Evolutionary conservation across 2,888 invertebrate species (phyloP), one percentile per base, ranked within the genome.

Genomic region (Dione vanillae): DNA sequence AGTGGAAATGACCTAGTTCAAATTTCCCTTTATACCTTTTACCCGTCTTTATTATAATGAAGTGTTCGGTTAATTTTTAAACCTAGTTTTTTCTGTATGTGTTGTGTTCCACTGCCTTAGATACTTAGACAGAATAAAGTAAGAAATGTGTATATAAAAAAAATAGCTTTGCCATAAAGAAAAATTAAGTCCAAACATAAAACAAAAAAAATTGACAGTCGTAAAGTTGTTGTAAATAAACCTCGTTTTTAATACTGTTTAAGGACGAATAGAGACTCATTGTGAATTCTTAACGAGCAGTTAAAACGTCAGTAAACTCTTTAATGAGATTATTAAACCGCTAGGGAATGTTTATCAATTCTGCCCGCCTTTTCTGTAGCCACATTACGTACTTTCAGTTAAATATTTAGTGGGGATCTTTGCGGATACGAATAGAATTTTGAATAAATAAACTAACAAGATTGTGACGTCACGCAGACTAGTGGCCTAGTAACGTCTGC

Each of bases 291-390:
- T 90, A 88, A 90, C 86, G 78, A 83, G 77, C 83, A 83, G 86
- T 91, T 87, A 89, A 91, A 79, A 85, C 81, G 84, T 81, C 85
- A 82, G 85, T 90, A 84, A 89, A 90, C 83, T 82, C 81, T 84
- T 90, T 89, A 89, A 91, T 88, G 87, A 85, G 83, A 85, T 83
- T 85, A 88, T 88, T 86, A 87, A 85, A 85, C 80, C 77, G 78
- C 78, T 76, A 77, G 76, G 75, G 79, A 78, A 76, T 76, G 77
- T 76, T 76, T 81, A 79, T 80, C 78, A 78, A 76, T 78, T 76
- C 73, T 69, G 49, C 40, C 64, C 70, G 67, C 69, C 59, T 69
- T 69, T 62, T 16, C 64, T 59, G 45, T 70, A 72, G 58, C 70
- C 45, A 61, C 67, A 65, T 58, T 69, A 65, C 68, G 66, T 64